These are phyloP conservation scores for Pachliopta kotzebuea DNA, from an alignment of 2,888 invertebrate species.

Conservation along the genomic window DNA sequence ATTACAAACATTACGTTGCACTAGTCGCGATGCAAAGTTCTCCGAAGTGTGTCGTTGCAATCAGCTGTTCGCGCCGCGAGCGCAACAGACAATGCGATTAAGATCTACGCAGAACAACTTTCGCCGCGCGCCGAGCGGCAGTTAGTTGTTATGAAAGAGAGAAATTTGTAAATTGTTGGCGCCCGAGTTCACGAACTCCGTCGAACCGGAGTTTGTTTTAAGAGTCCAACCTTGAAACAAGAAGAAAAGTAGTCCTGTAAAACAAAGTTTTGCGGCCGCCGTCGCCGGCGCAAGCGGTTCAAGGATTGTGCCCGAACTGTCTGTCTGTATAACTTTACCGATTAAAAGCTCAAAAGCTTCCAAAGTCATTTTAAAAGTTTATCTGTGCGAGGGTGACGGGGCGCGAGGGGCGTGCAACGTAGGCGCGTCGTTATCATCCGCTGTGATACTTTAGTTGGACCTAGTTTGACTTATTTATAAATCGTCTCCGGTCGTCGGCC, in stretches of 20 bases:
- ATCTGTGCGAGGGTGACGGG: slow-evolving; percentile 73
- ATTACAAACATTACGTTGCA: background rate
- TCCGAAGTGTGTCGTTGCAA: slow-evolving; percentile 70
- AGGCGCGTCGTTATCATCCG: slow-evolving; percentile 70
- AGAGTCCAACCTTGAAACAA: slow-evolving; percentile 82
- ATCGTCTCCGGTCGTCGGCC: slow-evolving; percentile 65
- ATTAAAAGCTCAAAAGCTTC: slow-evolving; percentile 82
- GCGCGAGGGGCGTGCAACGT: slow-evolving; percentile 58
- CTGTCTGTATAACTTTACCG: slow-evolving; percentile 82
- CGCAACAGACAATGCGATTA: slow-evolving; percentile 81
- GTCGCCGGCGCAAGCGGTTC: slow-evolving; percentile 81
- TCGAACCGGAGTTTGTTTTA: slow-evolving; percentile 82
- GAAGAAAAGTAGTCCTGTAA: slow-evolving; percentile 82
- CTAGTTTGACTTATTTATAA: slow-evolving; percentile 78
- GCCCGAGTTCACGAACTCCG: slow-evolving; percentile 82
- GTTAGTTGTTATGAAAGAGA: slow-evolving; percentile 82
- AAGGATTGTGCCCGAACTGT: slow-evolving; percentile 82
- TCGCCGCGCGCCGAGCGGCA: slow-evolving; percentile 80
- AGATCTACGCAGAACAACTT: slow-evolving; percentile 82
- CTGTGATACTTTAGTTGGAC: slow-evolving; percentile 75
- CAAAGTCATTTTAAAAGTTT: slow-evolving; percentile 82
- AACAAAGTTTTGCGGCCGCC: slow-evolving; percentile 82
- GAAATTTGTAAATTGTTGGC: slow-evolving; percentile 82
- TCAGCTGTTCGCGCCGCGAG: slow-evolving; percentile 77
- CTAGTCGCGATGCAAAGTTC: slow-evolving; percentile 51